Percentiles rank a stretch among this genome's conserved stretches.
phyloP scores from a whole-genome alignment of 2,888 invertebrate genomes.

The Paralinhomoeus sp. region DNA sequence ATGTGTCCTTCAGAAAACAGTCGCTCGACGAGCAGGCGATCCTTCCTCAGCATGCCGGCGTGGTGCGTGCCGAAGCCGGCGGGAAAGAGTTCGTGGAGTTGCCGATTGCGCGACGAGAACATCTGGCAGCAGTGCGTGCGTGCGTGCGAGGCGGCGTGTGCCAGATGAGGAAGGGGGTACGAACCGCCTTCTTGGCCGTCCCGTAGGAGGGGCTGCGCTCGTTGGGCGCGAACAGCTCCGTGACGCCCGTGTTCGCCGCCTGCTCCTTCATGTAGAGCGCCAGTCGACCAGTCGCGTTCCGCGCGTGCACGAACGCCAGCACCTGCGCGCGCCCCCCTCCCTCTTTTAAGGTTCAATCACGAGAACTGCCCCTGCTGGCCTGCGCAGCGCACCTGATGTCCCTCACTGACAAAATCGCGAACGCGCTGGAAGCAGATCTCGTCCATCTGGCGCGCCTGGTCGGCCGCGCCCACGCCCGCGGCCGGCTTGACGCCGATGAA shows the following conservation, averaged over 20 bases:
- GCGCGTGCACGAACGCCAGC: constrained; percentile 93
- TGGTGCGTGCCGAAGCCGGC: constrained; percentile 82
- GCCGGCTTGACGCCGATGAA: constrained; percentile 16
- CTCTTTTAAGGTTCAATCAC: background rate
- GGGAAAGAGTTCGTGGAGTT: constrained; percentile 53
- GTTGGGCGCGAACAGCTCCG: constrained; percentile 41
- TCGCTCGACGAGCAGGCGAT: constrained; percentile 65
- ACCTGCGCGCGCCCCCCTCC: constrained; percentile 29
- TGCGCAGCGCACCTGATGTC: constrained; percentile 50
- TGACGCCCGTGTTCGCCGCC: constrained; percentile 49
- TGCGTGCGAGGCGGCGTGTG: too few relatives aligned
- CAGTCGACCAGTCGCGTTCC: constrained; percentile 76
- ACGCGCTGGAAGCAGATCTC: constrained; percentile 77
- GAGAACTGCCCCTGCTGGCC: constrained; percentile 3
- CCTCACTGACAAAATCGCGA: constrained; percentile 54
- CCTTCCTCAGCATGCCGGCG: constrained; percentile 71
- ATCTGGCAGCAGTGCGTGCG: too few relatives aligned
- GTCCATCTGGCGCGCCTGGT: constrained; percentile 54
- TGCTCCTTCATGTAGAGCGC: constrained; percentile 60
- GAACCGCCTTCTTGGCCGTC: constrained; percentile 38
- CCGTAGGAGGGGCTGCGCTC: constrained; percentile 28
- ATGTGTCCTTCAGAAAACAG: constrained; percentile 66
- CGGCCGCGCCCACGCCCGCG: constrained; percentile 10
- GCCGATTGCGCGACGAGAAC: constrained; percentile 10
- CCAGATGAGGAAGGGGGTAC: background rate